These are phyloP conservation scores for Porites rus DNA, from an alignment of 92 coral and sea anemone genomes.

Conservation along the genomic window DNA sequence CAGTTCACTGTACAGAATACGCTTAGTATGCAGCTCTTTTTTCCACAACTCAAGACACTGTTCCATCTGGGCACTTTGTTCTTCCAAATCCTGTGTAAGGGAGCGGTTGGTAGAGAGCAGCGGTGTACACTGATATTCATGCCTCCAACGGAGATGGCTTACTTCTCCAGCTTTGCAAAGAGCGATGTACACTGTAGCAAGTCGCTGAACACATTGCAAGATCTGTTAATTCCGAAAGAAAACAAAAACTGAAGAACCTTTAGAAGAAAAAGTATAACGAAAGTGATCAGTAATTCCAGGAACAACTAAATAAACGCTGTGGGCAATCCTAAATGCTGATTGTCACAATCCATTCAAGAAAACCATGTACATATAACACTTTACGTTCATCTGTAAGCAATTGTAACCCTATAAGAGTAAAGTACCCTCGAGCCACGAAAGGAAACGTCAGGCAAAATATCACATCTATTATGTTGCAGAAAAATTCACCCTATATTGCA, in stretches of 20 bases:
- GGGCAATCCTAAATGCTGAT: too few species aligned
- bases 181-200: constrained; percentile 64
- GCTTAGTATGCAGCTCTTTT: constrained; percentile 54
- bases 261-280: too few species aligned
- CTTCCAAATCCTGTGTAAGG: constrained; percentile 29
- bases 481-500: too few species aligned
- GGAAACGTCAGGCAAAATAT: too few species aligned
- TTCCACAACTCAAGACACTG: constrained; percentile 69
- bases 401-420: too few species aligned
- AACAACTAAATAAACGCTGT: too few species aligned
- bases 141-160: constrained; percentile 79
- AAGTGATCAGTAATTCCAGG: too few species aligned
- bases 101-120: constrained; percentile 17
- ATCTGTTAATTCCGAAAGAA: constrained; percentile 6
- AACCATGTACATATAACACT: too few species aligned
- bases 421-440: too few species aligned
- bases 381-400: too few species aligned
- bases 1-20: constrained; percentile 58
- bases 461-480: too few species aligned
- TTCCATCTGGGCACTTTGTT: constrained; percentile 67
- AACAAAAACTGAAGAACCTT: background rate
- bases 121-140: constrained; percentile 60
- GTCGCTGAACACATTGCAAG: constrained; percentile 65
- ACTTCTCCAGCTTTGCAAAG: constrained; percentile 89
- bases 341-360: too few species aligned